These are phyloP conservation scores for Tenthredo notha DNA, from an alignment of 2,888 invertebrate species.

Conservation along the genomic window DNA sequence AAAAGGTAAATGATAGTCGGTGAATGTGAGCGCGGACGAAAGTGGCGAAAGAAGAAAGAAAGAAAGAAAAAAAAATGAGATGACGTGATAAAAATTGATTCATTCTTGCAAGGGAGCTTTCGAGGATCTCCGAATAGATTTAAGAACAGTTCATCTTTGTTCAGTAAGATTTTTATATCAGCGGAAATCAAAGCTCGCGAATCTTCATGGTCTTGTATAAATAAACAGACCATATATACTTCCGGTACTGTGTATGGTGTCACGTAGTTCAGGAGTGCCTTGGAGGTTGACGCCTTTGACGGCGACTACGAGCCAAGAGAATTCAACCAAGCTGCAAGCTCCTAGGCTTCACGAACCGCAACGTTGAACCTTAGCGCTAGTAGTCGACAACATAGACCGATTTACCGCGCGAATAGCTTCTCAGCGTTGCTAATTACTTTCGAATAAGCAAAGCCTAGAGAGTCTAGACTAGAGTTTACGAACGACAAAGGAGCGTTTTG, in stretches of 20 bases:
- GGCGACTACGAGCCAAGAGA: not conserved
- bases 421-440: conserved; percentile 47
- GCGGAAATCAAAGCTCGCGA: not conserved
- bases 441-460: conserved; percentile 44
- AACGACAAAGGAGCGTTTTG: conserved; percentile 24
- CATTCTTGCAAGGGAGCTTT: too few relatives aligned
- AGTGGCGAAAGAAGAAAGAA: not conserved
- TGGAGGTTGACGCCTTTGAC: conserved; percentile 41
- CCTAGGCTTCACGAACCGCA: conserved; percentile 33
- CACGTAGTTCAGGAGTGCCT: not conserved
- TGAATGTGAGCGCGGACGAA: not conserved
- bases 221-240: not conserved
- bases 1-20: not conserved
- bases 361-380: conserved; percentile 32
- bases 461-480: conserved; percentile 21
- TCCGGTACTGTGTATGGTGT: not conserved
- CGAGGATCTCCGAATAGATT: not conserved
- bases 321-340: conserved; percentile 37
- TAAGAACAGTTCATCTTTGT: too few relatives aligned
- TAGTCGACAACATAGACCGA: conserved; percentile 22
- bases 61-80: not conserved
- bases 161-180: too few relatives aligned
- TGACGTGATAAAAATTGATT: too few relatives aligned
- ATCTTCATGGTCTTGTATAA: not conserved
- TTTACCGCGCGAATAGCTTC: conserved; percentile 46